Percentiles rank a stretch among this genome's conserved stretches.
These are phyloP conservation scores for Lanius ludovicianus DNA, from an alignment of 2,113 vertebrate species.

Conservation along the genomic window DNA sequence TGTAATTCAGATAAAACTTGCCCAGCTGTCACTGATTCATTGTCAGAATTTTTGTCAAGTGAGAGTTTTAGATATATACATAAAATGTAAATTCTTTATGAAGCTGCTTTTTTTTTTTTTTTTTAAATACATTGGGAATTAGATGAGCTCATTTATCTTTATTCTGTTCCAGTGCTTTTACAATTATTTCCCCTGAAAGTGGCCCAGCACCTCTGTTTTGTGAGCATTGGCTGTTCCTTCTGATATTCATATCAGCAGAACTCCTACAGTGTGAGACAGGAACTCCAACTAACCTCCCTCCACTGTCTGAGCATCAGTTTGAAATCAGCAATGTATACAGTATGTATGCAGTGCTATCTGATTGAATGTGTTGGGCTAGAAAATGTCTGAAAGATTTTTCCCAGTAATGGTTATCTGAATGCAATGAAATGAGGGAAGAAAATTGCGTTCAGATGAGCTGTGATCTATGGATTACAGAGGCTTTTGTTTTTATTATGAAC, in stretches of 20 bases:
- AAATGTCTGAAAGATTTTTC: background rate
- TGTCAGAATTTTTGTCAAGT: background rate
- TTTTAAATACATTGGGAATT: background rate
- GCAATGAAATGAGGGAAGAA: background rate
- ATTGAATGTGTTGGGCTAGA: background rate
- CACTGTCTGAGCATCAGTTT: background rate
- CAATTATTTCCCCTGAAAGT: background rate
- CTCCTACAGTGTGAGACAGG: background rate
- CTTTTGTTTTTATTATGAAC: background rate
- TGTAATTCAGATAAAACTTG: background rate
- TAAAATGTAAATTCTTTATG: background rate
- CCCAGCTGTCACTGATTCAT: background rate
- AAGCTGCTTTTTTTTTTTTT: background rate
- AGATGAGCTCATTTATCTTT: background rate
- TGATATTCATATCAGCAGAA: background rate
- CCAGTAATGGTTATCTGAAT: background rate
- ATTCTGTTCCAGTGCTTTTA: background rate
- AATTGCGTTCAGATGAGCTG: background rate
- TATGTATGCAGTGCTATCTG: background rate
- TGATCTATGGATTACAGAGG: background rate
- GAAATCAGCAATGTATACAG: background rate
- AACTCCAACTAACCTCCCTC: background rate
- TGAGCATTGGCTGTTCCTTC: background rate
- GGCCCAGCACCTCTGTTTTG: background rate
- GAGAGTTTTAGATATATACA: background rate